These are phyloP conservation scores for Epinotia bilunana DNA, from an alignment of 2,888 invertebrate species.

Conservation along the genomic window DNA sequence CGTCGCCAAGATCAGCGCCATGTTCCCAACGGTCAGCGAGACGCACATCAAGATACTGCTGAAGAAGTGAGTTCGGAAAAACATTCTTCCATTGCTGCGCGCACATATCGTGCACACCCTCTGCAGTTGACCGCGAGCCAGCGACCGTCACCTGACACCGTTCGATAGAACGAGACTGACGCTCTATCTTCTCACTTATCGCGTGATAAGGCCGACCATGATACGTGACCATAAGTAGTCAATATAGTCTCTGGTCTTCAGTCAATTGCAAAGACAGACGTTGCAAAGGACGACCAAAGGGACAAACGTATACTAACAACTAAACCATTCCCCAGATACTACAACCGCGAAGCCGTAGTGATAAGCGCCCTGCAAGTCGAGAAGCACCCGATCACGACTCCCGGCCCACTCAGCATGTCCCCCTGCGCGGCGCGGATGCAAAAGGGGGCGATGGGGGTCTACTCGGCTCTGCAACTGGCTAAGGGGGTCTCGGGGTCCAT, in stretches of 20 bases:
- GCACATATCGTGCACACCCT: too few relatives aligned
- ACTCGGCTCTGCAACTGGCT: slow-evolving; percentile 82
- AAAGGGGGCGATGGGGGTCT: slow-evolving; percentile 76
- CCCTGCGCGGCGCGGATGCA: slow-evolving; percentile 85
- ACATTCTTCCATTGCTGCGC: too few relatives aligned
- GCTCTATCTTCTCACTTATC: too few relatives aligned
- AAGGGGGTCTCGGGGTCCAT: slow-evolving; percentile 77
- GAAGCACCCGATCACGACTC: slow-evolving; percentile 94
- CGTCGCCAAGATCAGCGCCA: slow-evolving; percentile 91
- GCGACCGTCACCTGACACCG: too few relatives aligned
- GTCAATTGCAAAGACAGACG: too few relatives aligned
- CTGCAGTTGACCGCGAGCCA: too few relatives aligned
- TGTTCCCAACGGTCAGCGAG: slow-evolving; percentile 96
- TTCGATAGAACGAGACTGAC: too few relatives aligned
- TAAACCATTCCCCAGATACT: slow-evolving; percentile 86
- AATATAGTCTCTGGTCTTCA: too few relatives aligned
- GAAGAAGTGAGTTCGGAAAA: slow-evolving; percentile 90
- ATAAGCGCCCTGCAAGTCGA: slow-evolving; percentile 97
- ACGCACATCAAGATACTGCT: slow-evolving; percentile 93
- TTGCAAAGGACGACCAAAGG: too few relatives aligned
- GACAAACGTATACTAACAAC: neutral
- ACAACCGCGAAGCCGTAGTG: slow-evolving; percentile 96
- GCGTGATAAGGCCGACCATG: too few relatives aligned
- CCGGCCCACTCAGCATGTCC: slow-evolving; percentile 91
- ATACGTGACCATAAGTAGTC: too few relatives aligned